A percentile compares a stretch with the other conserved stretches of the same genome.
These are phyloP conservation scores for Karalla daura DNA, from an alignment of 2,797 vertebrate genomes.

Conservation along the genomic window DNA sequence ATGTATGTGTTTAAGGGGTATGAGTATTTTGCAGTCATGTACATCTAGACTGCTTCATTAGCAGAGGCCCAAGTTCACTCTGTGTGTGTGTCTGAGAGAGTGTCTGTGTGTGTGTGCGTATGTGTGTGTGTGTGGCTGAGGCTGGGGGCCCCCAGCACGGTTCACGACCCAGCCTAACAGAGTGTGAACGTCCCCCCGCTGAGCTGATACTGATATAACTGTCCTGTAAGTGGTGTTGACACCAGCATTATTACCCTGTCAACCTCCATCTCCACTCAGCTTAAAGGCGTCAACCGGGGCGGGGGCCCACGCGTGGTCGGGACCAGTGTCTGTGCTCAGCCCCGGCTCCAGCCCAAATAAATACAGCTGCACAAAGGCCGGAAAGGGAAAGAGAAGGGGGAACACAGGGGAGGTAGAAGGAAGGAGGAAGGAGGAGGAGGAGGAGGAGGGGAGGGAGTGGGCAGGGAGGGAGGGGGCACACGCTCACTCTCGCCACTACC, in stretches of 20 bases:
- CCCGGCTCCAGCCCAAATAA: constrained; percentile 72
- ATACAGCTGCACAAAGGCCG: constrained; percentile 78
- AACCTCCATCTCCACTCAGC: constrained; percentile 80
- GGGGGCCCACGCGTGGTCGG: constrained; percentile 61
- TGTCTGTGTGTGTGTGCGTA: constrained; percentile 39
- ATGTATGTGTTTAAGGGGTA: background rate
- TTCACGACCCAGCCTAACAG: constrained; percentile 80
- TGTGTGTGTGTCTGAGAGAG: constrained; percentile 4
- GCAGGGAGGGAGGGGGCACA: constrained; percentile 5
- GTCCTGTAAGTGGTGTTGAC: constrained; percentile 83
- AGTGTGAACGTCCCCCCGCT: constrained; percentile 79
- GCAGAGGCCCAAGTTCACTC: background rate
- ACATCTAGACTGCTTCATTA: constrained; percentile 39
- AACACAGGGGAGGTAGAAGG: constrained; percentile 57
- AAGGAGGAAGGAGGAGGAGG: constrained; percentile 31
- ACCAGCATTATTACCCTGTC: constrained; percentile 82
- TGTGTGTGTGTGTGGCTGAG: constrained; percentile 42
- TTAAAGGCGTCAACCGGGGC: constrained; percentile 72
- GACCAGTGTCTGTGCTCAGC: constrained; percentile 70
- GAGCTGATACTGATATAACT: constrained; percentile 83
- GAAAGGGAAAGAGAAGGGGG: constrained; percentile 76
- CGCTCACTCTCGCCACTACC: constrained; percentile 55
- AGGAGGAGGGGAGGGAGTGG: constrained; percentile 15
- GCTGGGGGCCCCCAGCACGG: constrained; percentile 70
- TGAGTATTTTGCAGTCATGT: constrained; percentile 14